phyloP scores from a whole-genome alignment of 92 coral and sea anemone genomes.

The Blastomussa wellsi region DNA sequence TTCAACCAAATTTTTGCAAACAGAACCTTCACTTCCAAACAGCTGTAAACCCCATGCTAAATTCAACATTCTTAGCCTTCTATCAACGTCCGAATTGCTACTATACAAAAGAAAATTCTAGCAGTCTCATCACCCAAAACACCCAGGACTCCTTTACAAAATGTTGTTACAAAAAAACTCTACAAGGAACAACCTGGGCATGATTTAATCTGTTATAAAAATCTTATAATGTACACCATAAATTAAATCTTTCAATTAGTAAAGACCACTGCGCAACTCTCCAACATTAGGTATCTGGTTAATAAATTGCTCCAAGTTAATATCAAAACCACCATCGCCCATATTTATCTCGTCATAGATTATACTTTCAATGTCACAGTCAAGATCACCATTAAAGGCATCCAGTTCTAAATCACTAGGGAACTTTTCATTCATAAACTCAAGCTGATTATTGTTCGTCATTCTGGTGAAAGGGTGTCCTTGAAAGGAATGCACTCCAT shows the following conservation, averaged over 20 bases:
- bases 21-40: not conserved
- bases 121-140: conserved; percentile 22
- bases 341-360: conserved; percentile 80
- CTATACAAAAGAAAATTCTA: conserved; percentile 9
- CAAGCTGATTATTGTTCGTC: conserved; percentile 54
- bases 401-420: conserved; percentile 89
- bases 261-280: conserved; percentile 66
- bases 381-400: conserved; percentile 72
- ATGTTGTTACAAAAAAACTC: conserved; percentile 1
- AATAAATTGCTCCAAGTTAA: conserved; percentile 88
- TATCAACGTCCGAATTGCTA: conserved; percentile 9
- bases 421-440: conserved; percentile 62
- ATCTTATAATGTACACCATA: conserved; percentile 14
- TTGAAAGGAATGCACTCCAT: conserved; percentile 30
- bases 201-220: not conserved
- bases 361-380: conserved; percentile 92
- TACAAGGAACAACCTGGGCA: not conserved
- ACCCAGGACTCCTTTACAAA: not conserved
- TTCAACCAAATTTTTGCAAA: conserved; percentile 1
- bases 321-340: conserved; percentile 95
- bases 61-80: conserved; percentile 17
- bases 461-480: conserved; percentile 40
- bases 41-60: not conserved
- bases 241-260: conserved; percentile 42
- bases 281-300: conserved; percentile 73